Conservation (phyloP, 2,888 invertebrate genomes). For the Pemphredon lugubris region DNA sequence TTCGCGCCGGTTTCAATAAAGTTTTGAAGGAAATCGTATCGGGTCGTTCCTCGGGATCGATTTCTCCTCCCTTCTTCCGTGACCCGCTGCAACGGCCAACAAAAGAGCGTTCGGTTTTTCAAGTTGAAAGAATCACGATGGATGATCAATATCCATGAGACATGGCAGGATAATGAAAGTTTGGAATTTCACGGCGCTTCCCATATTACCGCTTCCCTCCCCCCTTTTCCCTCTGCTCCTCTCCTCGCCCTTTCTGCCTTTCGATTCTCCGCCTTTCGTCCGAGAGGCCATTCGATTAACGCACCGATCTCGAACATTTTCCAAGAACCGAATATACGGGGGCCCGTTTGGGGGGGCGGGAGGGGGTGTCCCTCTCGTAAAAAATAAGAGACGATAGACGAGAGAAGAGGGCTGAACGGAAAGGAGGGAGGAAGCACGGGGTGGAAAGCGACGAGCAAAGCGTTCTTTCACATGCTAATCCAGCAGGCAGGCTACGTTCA, state of each 20-base stretch:
- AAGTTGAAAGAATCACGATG: slow-evolving; percentile 24
- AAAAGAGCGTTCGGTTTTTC: too few species aligned
- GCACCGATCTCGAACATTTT: slow-evolving; percentile 28
- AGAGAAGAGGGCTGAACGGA: slow-evolving; percentile 30
- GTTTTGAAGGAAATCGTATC: too few species aligned
- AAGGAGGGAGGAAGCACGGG: slow-evolving; percentile 48
- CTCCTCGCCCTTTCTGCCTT: neutral
- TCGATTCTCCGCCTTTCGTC: neutral
- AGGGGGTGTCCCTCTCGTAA: too few species aligned
- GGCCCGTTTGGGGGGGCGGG: slow-evolving; percentile 33
- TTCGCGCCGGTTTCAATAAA: too few species aligned
- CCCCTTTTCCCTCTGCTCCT: too few species aligned
- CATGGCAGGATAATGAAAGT: slow-evolving; percentile 41
- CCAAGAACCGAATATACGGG: slow-evolving; percentile 46
- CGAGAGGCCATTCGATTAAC: slow-evolving; percentile 36
- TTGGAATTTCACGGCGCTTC: slow-evolving; percentile 34
- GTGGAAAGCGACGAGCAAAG: slow-evolving; percentile 75
- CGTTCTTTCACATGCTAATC: slow-evolving; percentile 81
- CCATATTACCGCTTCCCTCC: slow-evolving; percentile 29
- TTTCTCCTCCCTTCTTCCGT: too few species aligned
- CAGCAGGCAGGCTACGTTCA: slow-evolving; percentile 75
- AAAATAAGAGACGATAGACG: slow-evolving; percentile 63
- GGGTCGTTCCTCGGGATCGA: too few species aligned
- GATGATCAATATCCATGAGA: slow-evolving; percentile 42
- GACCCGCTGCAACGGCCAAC: too few species aligned